Base-by-base conservation (phyloP, 30 jellyfish, hydroid and myxozoan species). In the Catostylus mosaicus region DNA sequence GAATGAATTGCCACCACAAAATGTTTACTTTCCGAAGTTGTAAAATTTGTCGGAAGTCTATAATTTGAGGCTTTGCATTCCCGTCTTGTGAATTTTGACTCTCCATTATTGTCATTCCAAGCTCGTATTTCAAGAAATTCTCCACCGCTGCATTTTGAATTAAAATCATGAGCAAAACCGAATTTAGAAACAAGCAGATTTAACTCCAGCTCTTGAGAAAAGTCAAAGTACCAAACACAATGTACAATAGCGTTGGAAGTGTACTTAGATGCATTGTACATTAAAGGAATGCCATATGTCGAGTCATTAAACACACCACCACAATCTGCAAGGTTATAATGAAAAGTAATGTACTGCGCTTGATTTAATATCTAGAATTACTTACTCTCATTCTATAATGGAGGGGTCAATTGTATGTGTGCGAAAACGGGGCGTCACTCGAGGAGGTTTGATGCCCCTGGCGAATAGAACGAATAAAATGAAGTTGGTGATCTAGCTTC, bases 181-280 rank as follows among this genome's bases (percentile, higher is more conserved):
- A 73, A 73, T 34, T 29, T 1, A 45, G 85, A 73, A 18, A 56
- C 85, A 27, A 73, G 36, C 32, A 50, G 19, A 22, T 56, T 73
- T 22, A 73, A 12, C 3, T 56, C 59, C 12, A 22, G 14, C 61
- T 30, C 73, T 56, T 47, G 61, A 47, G 31, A 30, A 60, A 73
- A 73, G 52, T 73, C 73, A 50, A 73, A 73, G 47, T 47, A 23
- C 85, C 85, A 73, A 32, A 73, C 85, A 35, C 85, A 73, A 30
- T 73, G 85, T 30, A 48, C 40, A 31, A 56, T 16, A 19, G 30
- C 24, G 19, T 47, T 27, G 38, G 2, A 31, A 29, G 36, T 31
- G 24, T 24, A 34, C 30, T 11, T 24, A 0, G 48, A 32, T 19
- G 51, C 33, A 24, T 73, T 43, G 33, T 45, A 73, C 3, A 74